Percentiles rank a stretch among this genome's conserved stretches.
These are phyloP conservation scores for Hyposoter dolosus DNA, from an alignment of 2,888 invertebrate genomes.

Conservation along the genomic window DNA sequence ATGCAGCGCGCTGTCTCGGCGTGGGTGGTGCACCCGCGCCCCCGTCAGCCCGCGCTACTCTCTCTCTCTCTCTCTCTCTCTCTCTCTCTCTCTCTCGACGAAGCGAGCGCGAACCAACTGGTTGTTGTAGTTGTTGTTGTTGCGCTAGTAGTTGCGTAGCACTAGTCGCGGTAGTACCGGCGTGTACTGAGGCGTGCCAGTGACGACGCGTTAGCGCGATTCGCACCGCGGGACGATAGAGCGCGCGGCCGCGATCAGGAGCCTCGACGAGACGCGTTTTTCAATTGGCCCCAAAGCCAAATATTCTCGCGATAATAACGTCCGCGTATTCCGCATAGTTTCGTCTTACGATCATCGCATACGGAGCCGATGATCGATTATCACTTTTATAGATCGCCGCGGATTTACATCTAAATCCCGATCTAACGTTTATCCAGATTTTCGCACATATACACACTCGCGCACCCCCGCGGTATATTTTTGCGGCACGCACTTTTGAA, in stretches of 20 bases:
- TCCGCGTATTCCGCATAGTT: constrained; percentile 25
- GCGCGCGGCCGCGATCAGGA: constrained; percentile 25
- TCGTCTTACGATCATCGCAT: constrained; percentile 15
- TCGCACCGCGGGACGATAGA: no score
- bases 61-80: no score
- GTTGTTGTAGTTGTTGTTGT: constrained; percentile 36
- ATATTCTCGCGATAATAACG: constrained; percentile 8
- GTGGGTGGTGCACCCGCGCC: constrained; percentile 52
- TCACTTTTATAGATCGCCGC: neutral
- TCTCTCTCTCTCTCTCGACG: no score
- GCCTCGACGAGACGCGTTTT: constrained; percentile 25
- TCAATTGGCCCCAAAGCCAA: constrained; percentile 15
- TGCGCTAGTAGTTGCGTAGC: constrained; percentile 20
- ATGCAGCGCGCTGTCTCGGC: constrained; percentile 1
- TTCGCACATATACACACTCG: neutral
- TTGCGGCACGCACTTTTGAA: neutral
- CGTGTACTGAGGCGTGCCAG: constrained; percentile 14
- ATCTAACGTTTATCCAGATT: no score
- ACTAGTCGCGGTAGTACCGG: constrained; percentile 30
- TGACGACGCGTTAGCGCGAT: neutral
- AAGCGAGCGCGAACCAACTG: constrained; percentile 46
- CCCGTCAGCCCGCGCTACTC: constrained; percentile 27
- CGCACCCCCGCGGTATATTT: neutral
- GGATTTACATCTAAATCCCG: neutral
- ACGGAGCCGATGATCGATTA: neutral